A percentile compares a stretch with the other conserved stretches of the same genome.
Evolutionary conservation across 2,113 vertebrate genomes (phyloP).

Genomic region (Phoenicopterus ruber): DNA sequence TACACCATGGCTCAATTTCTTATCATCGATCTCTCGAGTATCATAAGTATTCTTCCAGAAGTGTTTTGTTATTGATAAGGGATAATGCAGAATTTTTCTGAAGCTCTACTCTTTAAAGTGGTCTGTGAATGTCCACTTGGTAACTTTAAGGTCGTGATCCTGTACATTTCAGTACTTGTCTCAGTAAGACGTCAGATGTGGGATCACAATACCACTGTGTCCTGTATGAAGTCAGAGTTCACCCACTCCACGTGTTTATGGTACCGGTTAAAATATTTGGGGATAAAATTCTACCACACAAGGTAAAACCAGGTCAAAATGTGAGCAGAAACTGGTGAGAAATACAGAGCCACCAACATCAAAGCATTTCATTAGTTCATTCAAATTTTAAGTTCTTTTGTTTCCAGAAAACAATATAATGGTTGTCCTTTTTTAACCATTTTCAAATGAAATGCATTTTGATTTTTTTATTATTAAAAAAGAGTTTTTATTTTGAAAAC

Average conservation of each 20-base stretch:
- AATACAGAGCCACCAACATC: not conserved
- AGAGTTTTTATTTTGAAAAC: not conserved
- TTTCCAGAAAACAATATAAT: not conserved
- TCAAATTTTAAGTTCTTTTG: not conserved
- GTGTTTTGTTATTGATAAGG: not conserved
- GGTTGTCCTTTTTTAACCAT: not conserved
- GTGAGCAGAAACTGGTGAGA: not conserved
- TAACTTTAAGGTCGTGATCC: not conserved
- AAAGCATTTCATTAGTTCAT: not conserved
- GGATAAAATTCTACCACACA: not conserved
- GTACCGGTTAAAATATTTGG: not conserved
- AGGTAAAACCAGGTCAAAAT: not conserved
- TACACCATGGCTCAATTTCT: not conserved
- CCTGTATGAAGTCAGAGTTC: not conserved
- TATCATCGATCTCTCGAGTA: not conserved
- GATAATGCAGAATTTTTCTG: not conserved
- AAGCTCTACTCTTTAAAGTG: not conserved
- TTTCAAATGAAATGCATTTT: not conserved
- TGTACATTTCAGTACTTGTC: not conserved
- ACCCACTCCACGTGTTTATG: not conserved
- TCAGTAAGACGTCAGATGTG: not conserved
- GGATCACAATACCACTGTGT: accelerated
- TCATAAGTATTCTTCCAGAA: not conserved
- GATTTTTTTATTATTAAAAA: not conserved
- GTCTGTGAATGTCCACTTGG: not conserved